Base-by-base conservation (phyloP, 2,113 vertebrate species). In the Hystrix brachyura region DNA sequence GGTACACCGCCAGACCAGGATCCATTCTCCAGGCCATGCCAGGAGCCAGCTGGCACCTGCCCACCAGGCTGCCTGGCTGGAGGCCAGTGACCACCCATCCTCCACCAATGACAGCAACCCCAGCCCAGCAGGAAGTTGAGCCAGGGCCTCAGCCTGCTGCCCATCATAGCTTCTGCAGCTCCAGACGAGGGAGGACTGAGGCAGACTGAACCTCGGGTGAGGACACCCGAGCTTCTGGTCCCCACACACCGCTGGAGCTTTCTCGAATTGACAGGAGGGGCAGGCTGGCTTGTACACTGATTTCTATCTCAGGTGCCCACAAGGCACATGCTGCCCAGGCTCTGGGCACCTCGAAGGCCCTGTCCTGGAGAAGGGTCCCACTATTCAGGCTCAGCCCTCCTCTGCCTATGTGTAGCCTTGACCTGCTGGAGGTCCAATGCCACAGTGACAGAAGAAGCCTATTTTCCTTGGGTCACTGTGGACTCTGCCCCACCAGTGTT, bases 11-110 rank as follows among this genome's bases (percentile, higher is more conserved):
- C 71, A 51, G 78, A 53, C 78, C 14, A 27, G 78, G 87, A 96
- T 55, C 89, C 32, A 91, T 74, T 96, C 95, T 96, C 78, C 88
- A 95, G 87, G 93, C 87, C 46, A 19, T 76, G 57, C 62, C 46
- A 27, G 86, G 90, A 88, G 95, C 96, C 95, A 97, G 25, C 57
- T 97, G 97, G 95, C 95, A 0, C 29, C 94, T 9, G 53, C 93
- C 96, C 96, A 97, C 55, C 25, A 87, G 64, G 91, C 69, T 71
- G 90, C 71, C 71, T 93, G 93, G 83, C 83, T 27, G 53, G 81
- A 96, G 23, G 86, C 87, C 87, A 94, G 80, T 27, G 23, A 69
- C 94, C 0, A 3, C 65, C 90, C 57, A 95, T 85, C n/a, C 83
- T 43, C 60, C 67, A 87, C 7, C 88, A 82, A 95, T 89, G 94